Evolutionary conservation across 2,888 invertebrate genomes (phyloP).

Genomic region (Seira musarum): DNA sequence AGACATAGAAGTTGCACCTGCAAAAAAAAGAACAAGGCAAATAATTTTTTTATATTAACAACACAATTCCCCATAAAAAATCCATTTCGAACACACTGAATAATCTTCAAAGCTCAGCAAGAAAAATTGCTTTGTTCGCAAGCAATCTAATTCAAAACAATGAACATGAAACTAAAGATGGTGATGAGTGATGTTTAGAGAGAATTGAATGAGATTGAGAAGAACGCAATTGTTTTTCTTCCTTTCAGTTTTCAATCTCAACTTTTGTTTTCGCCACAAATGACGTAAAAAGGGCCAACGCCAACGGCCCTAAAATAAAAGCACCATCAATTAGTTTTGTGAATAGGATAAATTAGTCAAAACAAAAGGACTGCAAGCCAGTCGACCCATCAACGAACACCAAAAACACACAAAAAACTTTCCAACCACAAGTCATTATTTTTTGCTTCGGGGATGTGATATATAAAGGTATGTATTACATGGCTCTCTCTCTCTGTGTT

Average conservation of each 20-base stretch:
- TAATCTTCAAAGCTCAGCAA: no score
- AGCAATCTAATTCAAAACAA: no score
- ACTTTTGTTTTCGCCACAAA: conserved; percentile 42
- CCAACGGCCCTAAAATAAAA: conserved; percentile 23
- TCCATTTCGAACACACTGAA: no score
- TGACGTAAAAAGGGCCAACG: conserved; percentile 48
- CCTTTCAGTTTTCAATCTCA: conserved; percentile 38
- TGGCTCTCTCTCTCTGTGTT: conserved; percentile 31
- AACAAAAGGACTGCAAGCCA: conserved; percentile 44
- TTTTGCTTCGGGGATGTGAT: not conserved
- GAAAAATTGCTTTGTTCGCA: no score
- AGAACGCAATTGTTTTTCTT: conserved; percentile 20
- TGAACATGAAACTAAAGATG: no score
- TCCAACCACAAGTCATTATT: conserved; percentile 3
- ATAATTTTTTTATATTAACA: not conserved
- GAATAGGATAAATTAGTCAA: conserved; percentile 60
- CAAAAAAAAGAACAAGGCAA: conserved; percentile 39
- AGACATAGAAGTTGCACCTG: conserved; percentile 65
- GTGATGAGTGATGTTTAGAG: no score
- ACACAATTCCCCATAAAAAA: no score
- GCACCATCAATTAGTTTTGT: conserved; percentile 57
- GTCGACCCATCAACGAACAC: no score
- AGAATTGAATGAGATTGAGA: no score
- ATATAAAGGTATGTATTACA: not conserved
- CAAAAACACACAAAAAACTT: not conserved